These are phyloP conservation scores for Furnarius figulus DNA, from an alignment of 2,113 vertebrate species.

Conservation along the genomic window DNA sequence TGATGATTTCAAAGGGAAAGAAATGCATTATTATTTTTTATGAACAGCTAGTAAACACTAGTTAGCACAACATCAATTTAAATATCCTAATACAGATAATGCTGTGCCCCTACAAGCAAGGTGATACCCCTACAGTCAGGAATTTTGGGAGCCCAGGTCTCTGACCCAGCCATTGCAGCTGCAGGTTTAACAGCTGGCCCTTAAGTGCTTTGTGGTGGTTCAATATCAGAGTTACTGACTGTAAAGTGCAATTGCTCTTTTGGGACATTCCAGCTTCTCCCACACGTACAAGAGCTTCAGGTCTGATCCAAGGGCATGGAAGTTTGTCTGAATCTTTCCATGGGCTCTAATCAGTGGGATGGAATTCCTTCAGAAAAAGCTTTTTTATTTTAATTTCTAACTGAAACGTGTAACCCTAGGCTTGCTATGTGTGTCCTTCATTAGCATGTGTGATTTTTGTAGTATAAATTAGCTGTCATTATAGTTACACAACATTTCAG, in stretches of 20 bases:
- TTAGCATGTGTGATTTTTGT: neutral
- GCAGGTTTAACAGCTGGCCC: neutral
- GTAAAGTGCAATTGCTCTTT: slow-evolving; percentile 13
- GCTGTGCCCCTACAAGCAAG: neutral
- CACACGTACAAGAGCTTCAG: neutral
- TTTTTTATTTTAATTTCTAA: neutral
- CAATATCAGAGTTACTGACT: slow-evolving; percentile 2
- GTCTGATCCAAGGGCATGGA: neutral
- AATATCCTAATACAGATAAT: neutral
- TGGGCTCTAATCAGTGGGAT: neutral
- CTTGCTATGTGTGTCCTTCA: neutral
- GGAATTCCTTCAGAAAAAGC: neutral
- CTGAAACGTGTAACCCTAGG: fast-evolving
- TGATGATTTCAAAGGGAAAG: neutral
- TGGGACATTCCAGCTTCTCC: neutral
- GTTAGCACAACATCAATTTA: neutral
- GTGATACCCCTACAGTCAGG: neutral
- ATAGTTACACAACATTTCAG: neutral
- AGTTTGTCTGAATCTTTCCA: neutral
- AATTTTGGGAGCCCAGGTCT: neutral
- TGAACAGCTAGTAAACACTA: neutral
- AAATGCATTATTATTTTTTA: neutral
- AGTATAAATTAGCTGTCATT: neutral
- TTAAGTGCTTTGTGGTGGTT: slow-evolving; percentile 40
- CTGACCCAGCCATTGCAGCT: neutral